Conservation (phyloP, 2,113 vertebrate species). For the Urocynchramus pylzowi region DNA sequence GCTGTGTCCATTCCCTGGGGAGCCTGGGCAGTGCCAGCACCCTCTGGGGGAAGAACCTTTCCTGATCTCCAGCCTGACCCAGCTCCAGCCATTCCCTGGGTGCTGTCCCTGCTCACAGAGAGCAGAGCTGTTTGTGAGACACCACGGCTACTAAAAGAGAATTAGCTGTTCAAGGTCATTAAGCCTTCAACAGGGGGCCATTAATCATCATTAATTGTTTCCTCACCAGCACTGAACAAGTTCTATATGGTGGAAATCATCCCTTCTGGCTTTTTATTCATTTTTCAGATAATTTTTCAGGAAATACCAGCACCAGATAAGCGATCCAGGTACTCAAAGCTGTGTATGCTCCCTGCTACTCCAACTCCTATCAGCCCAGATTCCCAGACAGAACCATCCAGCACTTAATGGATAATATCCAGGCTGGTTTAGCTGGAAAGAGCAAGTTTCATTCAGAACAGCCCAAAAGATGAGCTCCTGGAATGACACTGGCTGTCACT, state of each 20-base stretch:
- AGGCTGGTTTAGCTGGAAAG: neutral
- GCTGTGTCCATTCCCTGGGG: neutral
- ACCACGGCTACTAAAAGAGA: neutral
- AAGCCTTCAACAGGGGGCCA: neutral
- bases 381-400: neutral
- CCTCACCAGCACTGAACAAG: neutral
- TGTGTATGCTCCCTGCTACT: neutral
- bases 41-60: neutral
- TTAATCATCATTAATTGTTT: neutral
- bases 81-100: neutral
- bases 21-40: neutral
- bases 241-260: neutral
- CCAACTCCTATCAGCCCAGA: neutral
- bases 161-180: neutral
- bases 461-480: neutral
- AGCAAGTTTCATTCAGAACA: neutral
- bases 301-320: neutral
- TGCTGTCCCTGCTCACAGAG: neutral
- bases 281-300: neutral
- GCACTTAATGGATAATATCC: neutral
- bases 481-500: neutral
- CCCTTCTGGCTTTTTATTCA: neutral
- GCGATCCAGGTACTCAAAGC: neutral
- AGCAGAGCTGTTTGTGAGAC: neutral
- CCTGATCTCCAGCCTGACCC: rapidly evolving